Percentiles rank a stretch among this genome's conserved stretches.
Evolutionary conservation across 2,113 vertebrate species (phyloP).

Genomic region (Lethenteron reissneri): DNA sequence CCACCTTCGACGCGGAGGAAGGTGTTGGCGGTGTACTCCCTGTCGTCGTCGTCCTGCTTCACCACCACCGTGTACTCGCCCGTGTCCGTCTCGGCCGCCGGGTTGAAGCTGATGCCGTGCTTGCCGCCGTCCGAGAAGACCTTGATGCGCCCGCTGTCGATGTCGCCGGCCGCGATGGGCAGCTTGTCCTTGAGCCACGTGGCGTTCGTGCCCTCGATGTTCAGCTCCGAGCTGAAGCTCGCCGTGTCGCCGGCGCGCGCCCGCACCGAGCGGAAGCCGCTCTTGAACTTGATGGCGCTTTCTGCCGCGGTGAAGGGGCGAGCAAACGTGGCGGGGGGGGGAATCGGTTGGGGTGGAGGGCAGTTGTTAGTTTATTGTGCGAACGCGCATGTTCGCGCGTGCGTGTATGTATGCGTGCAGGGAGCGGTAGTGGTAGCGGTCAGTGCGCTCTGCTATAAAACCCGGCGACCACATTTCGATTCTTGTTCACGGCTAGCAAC

Average conservation of each 20-base stretch:
- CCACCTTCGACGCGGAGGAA: too few relatives aligned
- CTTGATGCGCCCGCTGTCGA: neutral
- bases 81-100: slow-evolving; percentile 19
- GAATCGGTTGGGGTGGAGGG: too few relatives aligned
- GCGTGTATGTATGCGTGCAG: too few relatives aligned
- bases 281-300: slow-evolving; percentile 22
- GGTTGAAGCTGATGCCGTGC: slow-evolving; percentile 20
- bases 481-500: too few relatives aligned
- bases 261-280: slow-evolving; percentile 19
- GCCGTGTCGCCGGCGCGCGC: slow-evolving; percentile 21
- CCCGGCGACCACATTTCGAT: too few relatives aligned
- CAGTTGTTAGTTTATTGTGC: too few relatives aligned
- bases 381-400: too few relatives aligned
- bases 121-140: slow-evolving; percentile 19
- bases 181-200: slow-evolving; percentile 22
- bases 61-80: slow-evolving; percentile 18
- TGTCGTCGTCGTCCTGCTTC: slow-evolving; percentile 18
- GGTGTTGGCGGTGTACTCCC: slow-evolving; percentile 18
- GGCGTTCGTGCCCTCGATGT: slow-evolving; percentile 21
- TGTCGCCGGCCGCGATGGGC: slow-evolving; percentile 14
- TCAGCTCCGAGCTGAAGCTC: slow-evolving; percentile 24
- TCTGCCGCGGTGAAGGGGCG: neutral
- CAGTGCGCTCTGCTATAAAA: too few relatives aligned
- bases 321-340: too few relatives aligned
- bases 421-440: too few relatives aligned